phyloP scores from a whole-genome alignment of 2,797 vertebrate genomes.

The Sphenopsis melanotis region DNA sequence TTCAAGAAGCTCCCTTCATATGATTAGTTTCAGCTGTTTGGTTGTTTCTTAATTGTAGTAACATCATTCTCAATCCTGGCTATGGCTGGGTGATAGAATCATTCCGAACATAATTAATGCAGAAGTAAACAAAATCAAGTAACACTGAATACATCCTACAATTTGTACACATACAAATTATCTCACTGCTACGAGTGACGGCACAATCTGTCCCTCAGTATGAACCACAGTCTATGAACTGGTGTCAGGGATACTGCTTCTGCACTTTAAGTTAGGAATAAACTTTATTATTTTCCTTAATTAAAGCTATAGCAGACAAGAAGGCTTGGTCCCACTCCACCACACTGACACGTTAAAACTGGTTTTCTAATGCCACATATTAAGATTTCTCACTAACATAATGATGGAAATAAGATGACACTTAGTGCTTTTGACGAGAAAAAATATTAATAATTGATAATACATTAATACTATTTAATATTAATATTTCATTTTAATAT shows the following conservation, averaged over 20 bases:
- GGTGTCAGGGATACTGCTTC: background rate
- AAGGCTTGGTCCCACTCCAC: background rate
- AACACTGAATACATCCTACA: background rate
- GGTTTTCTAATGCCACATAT: background rate
- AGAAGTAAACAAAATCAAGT: background rate
- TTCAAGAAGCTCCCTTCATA: background rate
- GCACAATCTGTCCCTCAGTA: background rate
- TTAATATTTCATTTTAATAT: background rate
- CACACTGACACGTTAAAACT: background rate
- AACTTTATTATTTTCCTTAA: background rate
- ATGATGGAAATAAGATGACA: background rate
- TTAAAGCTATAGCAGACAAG: background rate
- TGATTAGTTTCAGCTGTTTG: background rate
- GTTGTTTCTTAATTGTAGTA: background rate
- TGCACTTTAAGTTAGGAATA: background rate
- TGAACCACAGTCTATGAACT: background rate
- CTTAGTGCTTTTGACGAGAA: background rate
- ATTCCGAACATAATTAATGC: background rate
- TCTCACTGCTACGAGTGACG: background rate
- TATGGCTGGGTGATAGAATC: background rate
- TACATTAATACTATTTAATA: background rate
- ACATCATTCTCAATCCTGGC: background rate
- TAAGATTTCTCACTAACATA: background rate
- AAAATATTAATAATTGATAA: background rate
- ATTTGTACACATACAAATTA: background rate